Base-by-base conservation (phyloP, 2,888 invertebrate species). In the Automeris io region DNA sequence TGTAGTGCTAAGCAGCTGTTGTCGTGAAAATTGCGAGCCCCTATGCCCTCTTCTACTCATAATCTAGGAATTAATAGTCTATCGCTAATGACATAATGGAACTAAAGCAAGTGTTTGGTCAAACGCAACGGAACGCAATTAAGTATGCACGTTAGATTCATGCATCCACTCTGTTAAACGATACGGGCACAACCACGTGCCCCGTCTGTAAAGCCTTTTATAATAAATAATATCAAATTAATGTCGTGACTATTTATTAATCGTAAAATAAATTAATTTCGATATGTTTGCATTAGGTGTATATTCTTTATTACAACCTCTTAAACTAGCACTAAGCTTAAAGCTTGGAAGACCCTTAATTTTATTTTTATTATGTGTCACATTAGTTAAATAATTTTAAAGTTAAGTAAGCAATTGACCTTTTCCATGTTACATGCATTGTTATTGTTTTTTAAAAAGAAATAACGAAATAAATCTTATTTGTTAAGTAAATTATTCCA, bases 51-150 rank as follows among this genome's bases (percentile, higher is more conserved):
- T 61, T 59, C 64, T 42, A 70, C 61, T 74, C 72, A 79, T 83
- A 83, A 83, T 79, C 81, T 78, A 76, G 70, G 72, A 73, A 85
- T 83, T 80, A 85, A 83, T 86, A 82, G 76, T 51, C 67, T 50
- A 75, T 75, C 64, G 74, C 76, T 83, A 83, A 86, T 81, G 82
- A 80, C 77, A 77, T 76, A 81, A 80, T 81, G 79, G 71, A 73
- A 81, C 83, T 82, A 45, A 60, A 64, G 54, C 52, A 53, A 51
- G 61, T 64, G 72, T 82, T 81, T 75, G 81, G 76, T 67, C 74
- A 75, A 73, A 74, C 60, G 47, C 39, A 43, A 31, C 13, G 51
- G 46, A 51, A 47, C 47, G 70, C 67, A 77, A 76, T 77, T 78
- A 77, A 62, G 48, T 61, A 57, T 48, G 54, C 61, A 72, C 67